Evolutionary conservation across 1,140 invertebrate genomes (phyloP).

Genomic region (Ips typographus): DNA sequence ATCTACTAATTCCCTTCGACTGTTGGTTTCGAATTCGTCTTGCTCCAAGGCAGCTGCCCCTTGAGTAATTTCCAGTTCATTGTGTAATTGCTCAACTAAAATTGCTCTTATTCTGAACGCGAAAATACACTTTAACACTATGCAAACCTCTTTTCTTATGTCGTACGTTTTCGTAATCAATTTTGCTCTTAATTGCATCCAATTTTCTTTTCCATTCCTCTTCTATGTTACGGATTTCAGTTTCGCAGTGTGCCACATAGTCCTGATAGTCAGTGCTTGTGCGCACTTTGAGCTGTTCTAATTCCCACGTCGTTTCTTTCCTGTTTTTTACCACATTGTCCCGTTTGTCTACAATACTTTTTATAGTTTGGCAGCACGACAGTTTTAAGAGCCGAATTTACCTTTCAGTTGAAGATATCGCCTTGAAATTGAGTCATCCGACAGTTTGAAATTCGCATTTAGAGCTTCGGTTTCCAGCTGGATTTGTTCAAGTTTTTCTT

Average conservation of each 20-base stretch:
- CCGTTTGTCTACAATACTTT: too few species aligned
- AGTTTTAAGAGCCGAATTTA: too few species aligned
- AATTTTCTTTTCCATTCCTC: background rate
- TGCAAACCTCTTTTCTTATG: background rate
- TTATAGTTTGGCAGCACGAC: too few species aligned
- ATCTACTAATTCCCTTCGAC: conserved; percentile 4
- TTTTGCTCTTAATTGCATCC: background rate
- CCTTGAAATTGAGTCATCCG: too few species aligned
- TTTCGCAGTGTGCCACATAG: background rate
- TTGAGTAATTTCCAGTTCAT: conserved; percentile 1
- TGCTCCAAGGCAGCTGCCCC: conserved; percentile 1
- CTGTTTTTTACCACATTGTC: too few species aligned
- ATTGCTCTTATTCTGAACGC: background rate
- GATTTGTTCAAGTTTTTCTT: too few species aligned
- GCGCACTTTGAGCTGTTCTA: too few species aligned
- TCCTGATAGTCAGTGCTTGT: background rate
- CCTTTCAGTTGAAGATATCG: too few species aligned
- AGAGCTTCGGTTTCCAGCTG: too few species aligned
- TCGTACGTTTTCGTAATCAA: conserved; percentile 6
- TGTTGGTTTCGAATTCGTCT: conserved; percentile 9
- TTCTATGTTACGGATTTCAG: conserved; percentile 1
- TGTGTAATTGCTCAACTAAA: conserved; percentile 10
- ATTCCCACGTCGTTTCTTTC: too few species aligned
- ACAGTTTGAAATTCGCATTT: too few species aligned
- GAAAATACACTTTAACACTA: background rate